Base-by-base conservation (phyloP, 2,113 vertebrate species). In the Pungitius pungitius region DNA sequence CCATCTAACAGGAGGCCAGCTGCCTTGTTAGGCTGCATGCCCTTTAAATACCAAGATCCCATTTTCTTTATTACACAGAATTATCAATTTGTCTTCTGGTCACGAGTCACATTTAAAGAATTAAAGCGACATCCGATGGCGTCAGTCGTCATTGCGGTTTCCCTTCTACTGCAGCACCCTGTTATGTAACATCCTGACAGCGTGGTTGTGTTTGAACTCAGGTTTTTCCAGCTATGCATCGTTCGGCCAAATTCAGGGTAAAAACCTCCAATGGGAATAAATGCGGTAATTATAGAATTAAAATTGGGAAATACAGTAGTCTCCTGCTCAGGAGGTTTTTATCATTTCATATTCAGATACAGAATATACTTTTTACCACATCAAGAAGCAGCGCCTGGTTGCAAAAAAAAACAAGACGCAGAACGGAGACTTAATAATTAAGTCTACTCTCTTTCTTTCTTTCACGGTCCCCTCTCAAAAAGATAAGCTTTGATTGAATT, bases 91-190 rank as follows among this genome's bases (percentile, higher is more conserved):
- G 30, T 51, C 40, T 26, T 49, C 18, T 51, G 56, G 51, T 49
- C 65, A 13, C 2, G 22, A 70, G 78, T 84, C 77, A 77, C 85
- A 86, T 77, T 78, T 73, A 42, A 63, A 85, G 39, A 17, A 59
- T 77, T 74, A 73, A 57, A 75, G 62, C 43, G n/a, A 42, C 8
- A 80, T 77, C 73, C 82, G 24, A 51, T 51, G 73, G 33, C 6
- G 2, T 72, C 15, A 26, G 11, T 13, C 17, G 63, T 9, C 33
- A 64, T 24, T 24, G 18, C 26, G 3, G 26, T 11, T 59, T 40
- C 24, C 35, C 18, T 75, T 81, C 73, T 3, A 77, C 20, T 20
- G 73, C 20, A 30, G 30, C 2, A 39, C n/a, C 3, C 5, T 14
- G 13, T 60, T 26, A 24, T 26, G 8, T 24, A 52, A 64, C 26